These are phyloP conservation scores for Cataglyphis albicans DNA, from an alignment of 2,888 invertebrate genomes.

Conservation along the genomic window DNA sequence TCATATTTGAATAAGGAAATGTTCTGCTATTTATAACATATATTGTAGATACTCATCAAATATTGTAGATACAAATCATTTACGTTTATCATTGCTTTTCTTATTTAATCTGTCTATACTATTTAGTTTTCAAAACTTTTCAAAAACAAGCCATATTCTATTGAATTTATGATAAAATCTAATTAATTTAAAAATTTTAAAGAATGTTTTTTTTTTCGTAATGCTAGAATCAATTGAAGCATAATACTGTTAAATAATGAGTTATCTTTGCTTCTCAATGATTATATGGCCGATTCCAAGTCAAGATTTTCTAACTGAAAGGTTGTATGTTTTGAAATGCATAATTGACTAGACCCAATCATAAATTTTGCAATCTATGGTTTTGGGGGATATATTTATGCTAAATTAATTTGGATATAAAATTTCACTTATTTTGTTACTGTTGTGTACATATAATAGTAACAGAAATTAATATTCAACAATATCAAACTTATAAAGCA, in stretches of 20 bases:
- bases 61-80: neutral
- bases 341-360: conserved; percentile 76
- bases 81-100: neutral
- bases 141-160: neutral
- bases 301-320: neutral
- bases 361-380: conserved; percentile 53
- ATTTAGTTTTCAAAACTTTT: neutral
- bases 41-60: neutral
- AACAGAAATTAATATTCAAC: conserved; percentile 41
- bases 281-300: neutral
- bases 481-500: conserved; percentile 31
- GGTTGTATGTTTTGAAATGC: conserved; percentile 31
- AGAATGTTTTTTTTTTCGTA: neutral
- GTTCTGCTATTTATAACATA: neutral
- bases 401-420: conserved; percentile 65
- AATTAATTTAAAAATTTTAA: neutral
- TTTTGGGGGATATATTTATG: conserved; percentile 74
- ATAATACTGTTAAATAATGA: neutral
- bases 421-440: conserved; percentile 34
- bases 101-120: neutral
- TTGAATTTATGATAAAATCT: neutral
- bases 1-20: neutral
- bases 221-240: neutral
- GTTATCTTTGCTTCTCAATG: neutral
- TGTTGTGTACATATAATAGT: conserved; percentile 1